A percentile compares a stretch with the other conserved stretches of the same genome.
Evolutionary conservation across 2,113 vertebrate genomes (phyloP).

Genomic region (Dasyprocta punctata): DNA sequence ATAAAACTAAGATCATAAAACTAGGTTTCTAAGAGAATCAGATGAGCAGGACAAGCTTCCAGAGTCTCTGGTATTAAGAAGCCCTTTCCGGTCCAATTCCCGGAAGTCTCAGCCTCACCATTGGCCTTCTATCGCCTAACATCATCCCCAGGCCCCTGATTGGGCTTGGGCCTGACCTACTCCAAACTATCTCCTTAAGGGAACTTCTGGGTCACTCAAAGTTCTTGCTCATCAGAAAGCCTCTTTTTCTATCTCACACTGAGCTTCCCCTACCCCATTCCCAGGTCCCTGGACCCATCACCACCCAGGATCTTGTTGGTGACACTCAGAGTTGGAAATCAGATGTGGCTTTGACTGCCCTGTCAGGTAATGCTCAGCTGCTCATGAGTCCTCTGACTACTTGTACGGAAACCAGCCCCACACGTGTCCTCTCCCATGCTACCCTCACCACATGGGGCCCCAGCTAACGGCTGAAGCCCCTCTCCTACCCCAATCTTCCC

Average conservation of each 20-base stretch:
- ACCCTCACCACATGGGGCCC: accelerated
- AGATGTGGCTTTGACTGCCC: background rate
- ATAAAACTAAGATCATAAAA: background rate
- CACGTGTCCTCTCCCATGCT: background rate
- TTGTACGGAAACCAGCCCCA: background rate
- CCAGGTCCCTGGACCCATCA: background rate
- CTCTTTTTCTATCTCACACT: background rate
- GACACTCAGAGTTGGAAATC: background rate
- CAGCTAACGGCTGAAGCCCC: background rate
- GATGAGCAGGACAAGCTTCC: background rate
- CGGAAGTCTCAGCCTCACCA: background rate
- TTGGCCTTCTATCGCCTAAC: background rate
- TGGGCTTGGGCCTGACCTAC: background rate
- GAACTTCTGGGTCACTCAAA: background rate
- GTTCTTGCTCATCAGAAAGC: background rate
- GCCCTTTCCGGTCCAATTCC: background rate
- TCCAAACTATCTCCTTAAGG: background rate
- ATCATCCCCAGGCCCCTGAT: background rate
- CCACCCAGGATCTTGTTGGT: background rate
- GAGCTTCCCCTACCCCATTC: too few species aligned
- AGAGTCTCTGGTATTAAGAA: background rate
- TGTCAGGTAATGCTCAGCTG: background rate
- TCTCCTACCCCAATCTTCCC: slow-evolving; percentile 93
- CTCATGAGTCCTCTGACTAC: background rate
- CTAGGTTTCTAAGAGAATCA: background rate